Evolutionary conservation across 2,797 vertebrate species (phyloP), one percentile per base, ranked within the genome.

Genomic region (Prionace glauca): DNA sequence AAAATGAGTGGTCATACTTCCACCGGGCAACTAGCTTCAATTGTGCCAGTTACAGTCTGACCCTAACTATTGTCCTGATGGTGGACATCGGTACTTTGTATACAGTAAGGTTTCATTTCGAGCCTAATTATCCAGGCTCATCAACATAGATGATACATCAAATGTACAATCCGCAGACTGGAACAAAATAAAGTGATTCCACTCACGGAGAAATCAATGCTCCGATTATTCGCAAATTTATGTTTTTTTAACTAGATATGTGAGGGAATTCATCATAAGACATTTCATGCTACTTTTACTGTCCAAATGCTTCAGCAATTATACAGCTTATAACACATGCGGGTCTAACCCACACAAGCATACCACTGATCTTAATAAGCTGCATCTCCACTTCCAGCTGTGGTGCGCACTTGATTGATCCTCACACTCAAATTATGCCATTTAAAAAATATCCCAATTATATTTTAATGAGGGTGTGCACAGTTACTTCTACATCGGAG

Each of bases 391-490:
- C 71, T 24, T 72, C 69, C 93, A 69, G 90, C 90, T 92, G 90
- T 41, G 90, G 62, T 56, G 93, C 56, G 50, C 90, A 92, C 71
- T 95, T 95, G 93, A 95, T 77, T 77, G 72, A 74, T 72, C 69
- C 14, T 94, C 71, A 60, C 9, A 56, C 50, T 77, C 50, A 95
- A 72, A 74, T 72, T 95, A 60, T 20, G 18, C 93, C 72, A 77
- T 95, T 94, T 77, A 95, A 95, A 95, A 95, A 74, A n/a, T 74
- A 92, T 95, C 32, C 93, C 93, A 95, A 95, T 95, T 74, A 77
- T 95, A 95, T 95, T 95, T 95, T 95, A 95, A 95, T 95, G 93
- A 95, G 93, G 93, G 45, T 77, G 93, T 71, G 2, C 69, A 45
- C 93, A 74, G 71, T 56, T 26, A 36, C 50, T 56, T 95, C 8